These are phyloP conservation scores for Anoplolepis gracilipes DNA, from an alignment of 1,140 invertebrate species.

Conservation along the genomic window DNA sequence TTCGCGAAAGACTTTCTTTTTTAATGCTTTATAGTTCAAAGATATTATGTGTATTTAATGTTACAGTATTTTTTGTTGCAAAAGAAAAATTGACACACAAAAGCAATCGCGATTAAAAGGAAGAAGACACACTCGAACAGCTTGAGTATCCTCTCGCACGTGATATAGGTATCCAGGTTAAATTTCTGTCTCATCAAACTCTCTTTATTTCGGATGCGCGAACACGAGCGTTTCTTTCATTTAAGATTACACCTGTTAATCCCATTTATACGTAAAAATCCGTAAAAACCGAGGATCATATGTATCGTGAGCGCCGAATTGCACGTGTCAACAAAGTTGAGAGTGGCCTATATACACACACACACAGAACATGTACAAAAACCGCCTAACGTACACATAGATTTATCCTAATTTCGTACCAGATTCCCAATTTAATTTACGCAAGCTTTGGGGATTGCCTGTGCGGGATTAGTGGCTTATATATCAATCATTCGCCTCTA, in stretches of 20 bases:
- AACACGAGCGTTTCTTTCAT: background rate
- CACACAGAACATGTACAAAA: too few species aligned
- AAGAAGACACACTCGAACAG: too few species aligned
- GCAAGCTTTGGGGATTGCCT: slow-evolving; percentile 51
- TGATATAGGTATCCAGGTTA: background rate
- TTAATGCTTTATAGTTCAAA: background rate
- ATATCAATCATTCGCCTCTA: slow-evolving; percentile 61
- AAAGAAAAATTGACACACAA: background rate
- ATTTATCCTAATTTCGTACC: slow-evolving; percentile 29
- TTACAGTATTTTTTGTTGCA: background rate
- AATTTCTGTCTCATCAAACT: background rate
- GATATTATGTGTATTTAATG: background rate
- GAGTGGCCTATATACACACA: too few species aligned
- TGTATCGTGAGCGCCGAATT: background rate
- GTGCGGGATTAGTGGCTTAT: slow-evolving; percentile 64
- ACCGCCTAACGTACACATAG: background rate
- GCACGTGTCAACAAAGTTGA: background rate
- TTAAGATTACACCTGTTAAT: background rate
- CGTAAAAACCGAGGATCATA: background rate
- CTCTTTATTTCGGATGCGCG: background rate
- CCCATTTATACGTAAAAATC: background rate
- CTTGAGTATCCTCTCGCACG: background rate
- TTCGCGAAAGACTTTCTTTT: background rate
- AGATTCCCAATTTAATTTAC: slow-evolving; percentile 62
- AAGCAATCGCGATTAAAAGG: background rate